Conservation (phyloP, 2,113 vertebrate genomes). For the Chionis minor region DNA sequence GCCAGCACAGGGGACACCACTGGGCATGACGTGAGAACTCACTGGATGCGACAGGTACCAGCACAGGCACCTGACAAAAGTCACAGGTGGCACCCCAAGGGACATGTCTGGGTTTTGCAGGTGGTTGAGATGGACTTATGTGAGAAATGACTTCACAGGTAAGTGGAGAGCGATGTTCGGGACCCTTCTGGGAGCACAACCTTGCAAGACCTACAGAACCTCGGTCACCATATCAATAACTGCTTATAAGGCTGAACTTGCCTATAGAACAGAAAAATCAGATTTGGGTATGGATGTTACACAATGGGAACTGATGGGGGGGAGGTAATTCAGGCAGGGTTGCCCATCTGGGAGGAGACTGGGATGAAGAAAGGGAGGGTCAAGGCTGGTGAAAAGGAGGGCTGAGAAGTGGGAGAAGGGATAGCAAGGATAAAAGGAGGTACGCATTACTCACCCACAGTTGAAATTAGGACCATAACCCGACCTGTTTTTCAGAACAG, state of each 20-base stretch:
- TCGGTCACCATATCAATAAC: not conserved
- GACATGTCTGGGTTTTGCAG: not conserved
- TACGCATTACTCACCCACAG: not conserved
- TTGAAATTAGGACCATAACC: not conserved
- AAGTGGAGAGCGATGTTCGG: not conserved
- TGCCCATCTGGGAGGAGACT: not conserved
- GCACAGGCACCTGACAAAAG: accelerated
- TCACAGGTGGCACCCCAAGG: not conserved
- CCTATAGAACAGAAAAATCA: not conserved
- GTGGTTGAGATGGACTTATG: not conserved
- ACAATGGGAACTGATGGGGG: not conserved
- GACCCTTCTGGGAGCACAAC: not conserved
- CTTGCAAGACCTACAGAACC: not conserved
- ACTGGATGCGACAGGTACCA: accelerated
- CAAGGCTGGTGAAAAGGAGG: not conserved
- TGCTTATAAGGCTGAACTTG: not conserved
- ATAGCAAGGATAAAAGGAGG: not conserved
- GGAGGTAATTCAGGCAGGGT: not conserved
- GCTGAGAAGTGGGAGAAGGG: not conserved
- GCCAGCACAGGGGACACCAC: not conserved
- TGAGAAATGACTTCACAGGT: not conserved
- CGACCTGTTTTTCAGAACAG: not conserved
- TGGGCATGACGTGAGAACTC: not conserved
- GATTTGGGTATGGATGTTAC: not conserved
- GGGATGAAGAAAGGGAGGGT: not conserved